Conservation (phyloP, 1,140 invertebrate genomes). For the Drosophila lini region DNA sequence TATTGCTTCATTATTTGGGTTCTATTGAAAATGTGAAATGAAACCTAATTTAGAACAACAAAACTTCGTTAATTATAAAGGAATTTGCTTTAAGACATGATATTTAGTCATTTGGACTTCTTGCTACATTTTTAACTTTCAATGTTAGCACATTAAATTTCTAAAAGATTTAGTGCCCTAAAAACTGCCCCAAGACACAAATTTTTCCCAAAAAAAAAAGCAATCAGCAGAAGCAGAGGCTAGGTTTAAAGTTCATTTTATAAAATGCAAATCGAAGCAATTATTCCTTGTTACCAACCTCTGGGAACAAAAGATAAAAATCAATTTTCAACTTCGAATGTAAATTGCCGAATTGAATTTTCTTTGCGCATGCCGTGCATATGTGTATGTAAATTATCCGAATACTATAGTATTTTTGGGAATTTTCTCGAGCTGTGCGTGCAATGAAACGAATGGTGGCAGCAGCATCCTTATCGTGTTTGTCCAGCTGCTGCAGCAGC, state of each 20-base stretch:
- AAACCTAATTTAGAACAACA: no score
- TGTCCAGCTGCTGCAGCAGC: conserved; percentile 57
- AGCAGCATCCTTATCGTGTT: conserved; percentile 47
- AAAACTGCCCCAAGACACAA: not conserved
- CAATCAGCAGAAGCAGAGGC: not conserved
- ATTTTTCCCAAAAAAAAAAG: not conserved
- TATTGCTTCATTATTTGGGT: not conserved
- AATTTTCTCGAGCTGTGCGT: conserved; percentile 23
- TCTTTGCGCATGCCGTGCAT: conserved; percentile 24
- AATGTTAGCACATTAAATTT: not conserved
- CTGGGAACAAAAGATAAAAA: conserved; percentile 33
- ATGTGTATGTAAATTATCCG: conserved; percentile 25
- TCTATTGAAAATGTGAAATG: no score
- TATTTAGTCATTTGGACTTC: no score
- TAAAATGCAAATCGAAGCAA: conserved; percentile 42
- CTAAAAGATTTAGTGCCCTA: not conserved
- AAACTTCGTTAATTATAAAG: no score
- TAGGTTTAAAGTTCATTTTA: conserved; percentile 29
- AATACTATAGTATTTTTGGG: conserved; percentile 35
- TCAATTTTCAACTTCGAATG: conserved; percentile 37
- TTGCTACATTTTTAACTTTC: no score
- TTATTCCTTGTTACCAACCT: conserved; percentile 29
- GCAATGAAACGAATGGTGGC: conserved; percentile 30
- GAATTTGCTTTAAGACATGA: no score
- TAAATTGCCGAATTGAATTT: conserved; percentile 51